Evolutionary conservation across 2,113 vertebrate genomes (phyloP), one percentile per base, ranked within the genome.

Genomic region (Planiliza haematocheilus): DNA sequence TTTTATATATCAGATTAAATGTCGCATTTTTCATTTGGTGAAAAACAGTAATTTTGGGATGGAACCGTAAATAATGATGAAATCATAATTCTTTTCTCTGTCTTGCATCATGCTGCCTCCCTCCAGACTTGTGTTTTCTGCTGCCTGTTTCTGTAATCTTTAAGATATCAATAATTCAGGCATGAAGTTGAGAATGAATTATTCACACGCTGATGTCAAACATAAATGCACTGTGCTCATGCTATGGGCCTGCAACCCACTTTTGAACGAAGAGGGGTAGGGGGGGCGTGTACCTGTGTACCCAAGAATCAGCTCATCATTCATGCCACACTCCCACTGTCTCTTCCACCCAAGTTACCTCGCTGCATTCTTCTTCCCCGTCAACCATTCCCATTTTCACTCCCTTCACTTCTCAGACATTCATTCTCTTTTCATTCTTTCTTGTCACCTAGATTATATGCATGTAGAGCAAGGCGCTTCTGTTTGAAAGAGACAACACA

Each of bases 361-460:
- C 56, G 6, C 49, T 61, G 37, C 67, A 65, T 85, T 74, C 61
- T 58, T 79, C 24, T 64, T 62, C 55, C 38, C 74, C 46, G 64
- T 86, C 88, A 81, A 52, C 59, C 9, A 4, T 30, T 85, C 73
- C 82, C 81, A 81, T 89, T 91, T 86, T 74, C 79, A 50, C 74
- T 88, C 80, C 66, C 84, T 82, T 90, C 86, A 86, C 64, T 82
- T 90, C 86, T 85, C 64, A 82, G 74, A 41, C 82, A 79, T 85
- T 85, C 76, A 70, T 91, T 89, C 87, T 80, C 84, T 59, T 89
- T 90, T 88, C 86, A 86, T 83, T 84, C 83, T 85, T 82, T 86
- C 91, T 88, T 92, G 92, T 91, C 84, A 86, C 84, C 70, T 83
- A 91, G 92, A 93, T 94, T 93, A 93, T 93, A 94, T 86, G 88